Conservation (phyloP, 2,888 invertebrate species). For the Pseudolycoriella hygida region DNA sequence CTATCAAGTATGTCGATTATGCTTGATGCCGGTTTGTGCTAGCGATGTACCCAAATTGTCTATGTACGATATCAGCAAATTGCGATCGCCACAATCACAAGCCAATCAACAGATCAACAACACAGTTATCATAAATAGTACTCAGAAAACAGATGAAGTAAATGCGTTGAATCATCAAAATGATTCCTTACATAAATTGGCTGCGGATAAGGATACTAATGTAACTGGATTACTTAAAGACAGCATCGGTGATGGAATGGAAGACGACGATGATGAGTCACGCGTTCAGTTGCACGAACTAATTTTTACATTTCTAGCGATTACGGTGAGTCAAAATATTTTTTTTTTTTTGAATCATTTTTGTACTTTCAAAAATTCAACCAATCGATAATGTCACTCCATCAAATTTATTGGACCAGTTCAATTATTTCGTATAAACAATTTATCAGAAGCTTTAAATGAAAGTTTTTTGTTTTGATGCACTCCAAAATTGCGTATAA, state of each 20-base stretch:
- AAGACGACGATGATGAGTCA: constrained; percentile 5
- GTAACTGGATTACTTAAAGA: not conserved
- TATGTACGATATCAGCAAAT: constrained; percentile 19
- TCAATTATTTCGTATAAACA: too few species aligned
- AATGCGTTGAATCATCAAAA: not conserved
- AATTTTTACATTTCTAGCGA: constrained; percentile 61
- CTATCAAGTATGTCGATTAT: constrained; percentile 86
- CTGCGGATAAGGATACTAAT: constrained; percentile 1
- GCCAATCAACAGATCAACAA: not conserved
- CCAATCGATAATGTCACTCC: too few species aligned
- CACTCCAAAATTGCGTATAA: too few species aligned
- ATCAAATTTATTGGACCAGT: too few species aligned
- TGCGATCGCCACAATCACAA: constrained; percentile 2
- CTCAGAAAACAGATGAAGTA: constrained; percentile 1
- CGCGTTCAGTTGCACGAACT: constrained; percentile 32
- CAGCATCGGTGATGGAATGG: not conserved
- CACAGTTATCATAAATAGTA: constrained; percentile 2
- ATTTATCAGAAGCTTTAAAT: too few species aligned
- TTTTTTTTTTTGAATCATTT: too few species aligned
- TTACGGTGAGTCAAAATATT: constrained; percentile 42
- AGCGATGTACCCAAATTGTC: constrained; percentile 50
- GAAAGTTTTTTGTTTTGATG: too few species aligned
- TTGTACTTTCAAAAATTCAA: too few species aligned
- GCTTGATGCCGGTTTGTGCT: constrained; percentile 63
- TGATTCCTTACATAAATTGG: not conserved